Percentiles rank a stretch among this genome's conserved stretches.
Conservation (phyloP, 2,888 invertebrate genomes). For the Penaeus monodon region DNA sequence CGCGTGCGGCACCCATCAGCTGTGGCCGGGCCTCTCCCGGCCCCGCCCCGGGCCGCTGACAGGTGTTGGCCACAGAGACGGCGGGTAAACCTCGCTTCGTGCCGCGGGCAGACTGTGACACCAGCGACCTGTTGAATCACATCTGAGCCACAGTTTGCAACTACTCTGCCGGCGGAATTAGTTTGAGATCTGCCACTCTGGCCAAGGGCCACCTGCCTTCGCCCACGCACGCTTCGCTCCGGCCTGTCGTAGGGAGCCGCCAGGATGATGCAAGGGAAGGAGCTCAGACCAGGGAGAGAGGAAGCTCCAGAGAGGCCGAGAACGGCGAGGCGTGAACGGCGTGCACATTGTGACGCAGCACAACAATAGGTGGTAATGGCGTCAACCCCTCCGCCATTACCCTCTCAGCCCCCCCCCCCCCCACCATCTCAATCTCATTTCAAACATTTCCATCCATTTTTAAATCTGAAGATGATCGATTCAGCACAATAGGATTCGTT, state of each 20-base stretch:
- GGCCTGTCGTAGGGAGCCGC: too few relatives aligned
- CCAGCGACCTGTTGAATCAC: background rate
- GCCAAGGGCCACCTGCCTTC: background rate
- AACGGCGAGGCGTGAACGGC: background rate
- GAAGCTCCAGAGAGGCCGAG: too few relatives aligned
- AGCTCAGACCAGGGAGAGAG: background rate
- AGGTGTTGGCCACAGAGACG: background rate
- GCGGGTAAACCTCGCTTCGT: too few relatives aligned
- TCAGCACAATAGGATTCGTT: conserved; percentile 46
- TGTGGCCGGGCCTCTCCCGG: conserved; percentile 7
- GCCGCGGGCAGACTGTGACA: background rate
- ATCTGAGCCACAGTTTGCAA: background rate
- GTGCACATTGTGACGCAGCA: background rate
- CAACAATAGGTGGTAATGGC: conserved; percentile 13
- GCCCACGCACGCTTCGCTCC: background rate
- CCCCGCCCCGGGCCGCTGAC: conserved; percentile 6
- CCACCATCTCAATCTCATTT: background rate
- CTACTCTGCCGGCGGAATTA: too few relatives aligned
- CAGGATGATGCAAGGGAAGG: too few relatives aligned
- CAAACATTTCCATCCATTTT: conserved; percentile 10
- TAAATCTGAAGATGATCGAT: conserved; percentile 32
- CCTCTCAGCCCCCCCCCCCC: background rate
- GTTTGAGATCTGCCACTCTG: too few relatives aligned
- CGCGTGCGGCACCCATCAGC: conserved; percentile 31
- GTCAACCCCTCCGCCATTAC: conserved; percentile 3